Evolutionary conservation across 2,797 vertebrate genomes (phyloP), one percentile per base, ranked within the genome.

Genomic region (Melanotaenia nigrans): DNA sequence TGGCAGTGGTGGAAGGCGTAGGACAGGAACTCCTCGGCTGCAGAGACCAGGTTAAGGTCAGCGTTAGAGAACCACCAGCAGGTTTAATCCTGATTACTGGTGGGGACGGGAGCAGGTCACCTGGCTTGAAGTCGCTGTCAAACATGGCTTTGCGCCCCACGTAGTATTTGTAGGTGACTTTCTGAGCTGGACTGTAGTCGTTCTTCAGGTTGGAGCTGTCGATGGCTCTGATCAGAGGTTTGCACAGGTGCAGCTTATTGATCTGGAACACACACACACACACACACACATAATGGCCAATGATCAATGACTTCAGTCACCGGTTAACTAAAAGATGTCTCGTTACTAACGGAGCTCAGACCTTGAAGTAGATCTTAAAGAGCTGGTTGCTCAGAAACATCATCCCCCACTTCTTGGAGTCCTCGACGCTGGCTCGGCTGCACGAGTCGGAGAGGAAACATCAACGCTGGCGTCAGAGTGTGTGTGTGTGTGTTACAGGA

Each of bases 281-380:
- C 12, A 45, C 9, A 60, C 33, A 35, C 36, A 38, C 36, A 38
- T 2, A 38, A 38, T 11, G 10, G 10, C 9, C 18, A 55, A 5
- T 20, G 24, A 61, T 12, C 62, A 61, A 0, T 1, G 4, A 12
- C 5, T 40, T 9, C 12, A 24, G 18, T n/a, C 4, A 3, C 14
- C 4, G 1, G 8, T 28, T 14, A 2, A 22, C 4, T 0, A 1
- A 24, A 5, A 13, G 22, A 13, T 32, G 14, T 13, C 13, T 30
- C 30, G 3, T 11, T 40, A 40, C 9, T 10, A 40, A 40, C 38
- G 13, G 13, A 3, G 22, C 42, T 30, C 86, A 1, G 87, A 99
- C 97, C 97, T 99, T 99, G 82, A 99, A 99, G 93, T 99, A 99
- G 90, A 99, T 99, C 92, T 98, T 99, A 81, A 99, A 99, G 25